A percentile compares a stretch with the other conserved stretches of the same genome.
phyloP scores from a whole-genome alignment of 2,797 vertebrate species.

The Sebastes ruberrimus region DNA sequence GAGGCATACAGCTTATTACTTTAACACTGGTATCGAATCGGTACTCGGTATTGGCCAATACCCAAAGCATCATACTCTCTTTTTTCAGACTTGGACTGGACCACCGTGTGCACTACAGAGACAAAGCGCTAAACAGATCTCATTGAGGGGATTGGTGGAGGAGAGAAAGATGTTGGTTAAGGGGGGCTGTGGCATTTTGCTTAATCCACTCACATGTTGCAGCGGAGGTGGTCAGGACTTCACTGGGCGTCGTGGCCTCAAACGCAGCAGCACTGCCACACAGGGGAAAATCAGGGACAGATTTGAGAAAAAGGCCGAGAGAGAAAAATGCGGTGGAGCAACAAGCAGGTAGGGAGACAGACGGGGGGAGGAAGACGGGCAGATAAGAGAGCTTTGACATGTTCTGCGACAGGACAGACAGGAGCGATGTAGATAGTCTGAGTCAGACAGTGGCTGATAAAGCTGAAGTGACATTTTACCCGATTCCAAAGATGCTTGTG shows the following conservation, averaged over 20 bases:
- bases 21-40: too few relatives aligned
- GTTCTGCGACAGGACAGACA: conserved; percentile 59
- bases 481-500: conserved; percentile 68
- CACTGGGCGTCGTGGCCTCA: not conserved
- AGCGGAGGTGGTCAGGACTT: conserved; percentile 10
- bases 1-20: too few relatives aligned
- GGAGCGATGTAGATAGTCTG: conserved; percentile 43
- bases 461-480: conserved; percentile 59
- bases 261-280: conserved; percentile 13
- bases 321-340: conserved; percentile 71
- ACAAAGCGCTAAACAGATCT: not conserved
- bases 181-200: not conserved
- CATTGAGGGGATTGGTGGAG: not conserved
- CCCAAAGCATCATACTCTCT: too few relatives aligned
- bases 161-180: conserved; percentile 7
- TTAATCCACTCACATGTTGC: conserved; percentile 62
- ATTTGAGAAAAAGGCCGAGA: conserved; percentile 23
- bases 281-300: conserved; percentile 18
- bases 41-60: too few relatives aligned
- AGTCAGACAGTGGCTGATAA: conserved; percentile 61
- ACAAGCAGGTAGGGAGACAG: conserved; percentile 56
- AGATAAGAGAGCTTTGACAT: conserved; percentile 60
- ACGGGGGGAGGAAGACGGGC: not conserved
- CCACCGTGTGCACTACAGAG: not conserved
- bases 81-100: not conserved